Percentiles rank a stretch among this genome's conserved stretches.
Evolutionary conservation across 1,140 invertebrate species (phyloP).

Genomic region (Hestina assimilis): DNA sequence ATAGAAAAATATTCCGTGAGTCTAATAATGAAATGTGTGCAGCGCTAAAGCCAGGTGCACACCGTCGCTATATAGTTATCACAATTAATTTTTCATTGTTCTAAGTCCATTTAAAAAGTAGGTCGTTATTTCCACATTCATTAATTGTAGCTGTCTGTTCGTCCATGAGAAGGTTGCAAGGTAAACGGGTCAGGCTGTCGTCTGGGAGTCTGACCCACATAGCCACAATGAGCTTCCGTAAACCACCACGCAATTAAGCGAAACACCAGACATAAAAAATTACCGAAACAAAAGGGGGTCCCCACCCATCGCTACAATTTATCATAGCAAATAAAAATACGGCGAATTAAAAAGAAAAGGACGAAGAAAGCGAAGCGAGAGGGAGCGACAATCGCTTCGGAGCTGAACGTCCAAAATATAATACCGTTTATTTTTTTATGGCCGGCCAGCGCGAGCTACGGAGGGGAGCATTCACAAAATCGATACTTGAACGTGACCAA

Average conservation of each 20-base stretch:
- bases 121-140: conserved; percentile 46
- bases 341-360: conserved; percentile 75
- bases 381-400: conserved; percentile 58
- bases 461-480: conserved; percentile 48
- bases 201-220: conserved; percentile 65
- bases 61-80: conserved; percentile 28
- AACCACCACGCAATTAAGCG: conserved; percentile 72
- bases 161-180: conserved; percentile 50
- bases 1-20: conserved; percentile 14
- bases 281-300: conserved; percentile 72
- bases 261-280: conserved; percentile 76
- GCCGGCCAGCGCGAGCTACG: conserved; percentile 42
- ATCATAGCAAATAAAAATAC: conserved; percentile 78
- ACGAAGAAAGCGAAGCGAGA: conserved; percentile 68
- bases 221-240: conserved; percentile 65
- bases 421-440: conserved; percentile 70
- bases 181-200: conserved; percentile 63
- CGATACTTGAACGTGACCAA: conserved; percentile 53
- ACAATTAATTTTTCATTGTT: conserved; percentile 37
- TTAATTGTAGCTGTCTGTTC: conserved; percentile 43
- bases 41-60: conserved; percentile 6
- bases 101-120: conserved; percentile 40
- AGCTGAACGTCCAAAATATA: conserved; percentile 67
- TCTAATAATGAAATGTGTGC: conserved; percentile 25
- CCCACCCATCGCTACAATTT: conserved; percentile 67